phyloP scores from a whole-genome alignment of 1,140 invertebrate species.

The Aleiodes sp. region DNA sequence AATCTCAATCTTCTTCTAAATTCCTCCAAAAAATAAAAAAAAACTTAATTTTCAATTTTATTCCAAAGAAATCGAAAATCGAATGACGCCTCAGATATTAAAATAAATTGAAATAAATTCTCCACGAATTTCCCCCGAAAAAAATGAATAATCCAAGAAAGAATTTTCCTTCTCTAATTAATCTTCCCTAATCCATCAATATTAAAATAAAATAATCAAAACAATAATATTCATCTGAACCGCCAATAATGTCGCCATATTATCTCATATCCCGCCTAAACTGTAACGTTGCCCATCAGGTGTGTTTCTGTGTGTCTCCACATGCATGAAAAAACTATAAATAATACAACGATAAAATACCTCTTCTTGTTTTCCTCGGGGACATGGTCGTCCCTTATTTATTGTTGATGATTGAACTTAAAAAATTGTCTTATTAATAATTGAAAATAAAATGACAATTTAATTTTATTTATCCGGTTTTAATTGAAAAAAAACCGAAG shows the following conservation, averaged over 20 bases:
- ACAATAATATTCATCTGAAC: conserved; percentile 33
- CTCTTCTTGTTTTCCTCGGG: conserved; percentile 45
- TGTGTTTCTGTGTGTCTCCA: not conserved
- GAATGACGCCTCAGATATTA: too few relatives aligned
- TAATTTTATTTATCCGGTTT: too few relatives aligned
- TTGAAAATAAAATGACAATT: not conserved
- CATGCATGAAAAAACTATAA: not conserved
- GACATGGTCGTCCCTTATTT: conserved; percentile 41
- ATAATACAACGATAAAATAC: conserved; percentile 29
- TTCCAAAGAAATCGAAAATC: not conserved
- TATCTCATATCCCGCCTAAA: conserved; percentile 45
- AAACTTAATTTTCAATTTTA: conserved; percentile 1
- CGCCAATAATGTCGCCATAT: conserved; percentile 47
- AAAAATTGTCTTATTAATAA: not conserved
- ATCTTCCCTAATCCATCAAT: not conserved
- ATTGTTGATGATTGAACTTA: too few relatives aligned
- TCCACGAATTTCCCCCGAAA: too few relatives aligned
- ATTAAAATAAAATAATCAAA: not conserved
- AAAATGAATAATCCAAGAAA: too few relatives aligned
- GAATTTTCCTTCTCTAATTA: not conserved
- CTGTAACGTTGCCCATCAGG: conserved; percentile 15
- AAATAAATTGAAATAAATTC: too few relatives aligned
- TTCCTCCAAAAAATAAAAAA: too few relatives aligned
- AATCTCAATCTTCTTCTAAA: too few relatives aligned
- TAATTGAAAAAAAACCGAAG: too few relatives aligned